phyloP scores from a whole-genome alignment of 2,888 invertebrate species.

The Synanthedon myopaeformis region DNA sequence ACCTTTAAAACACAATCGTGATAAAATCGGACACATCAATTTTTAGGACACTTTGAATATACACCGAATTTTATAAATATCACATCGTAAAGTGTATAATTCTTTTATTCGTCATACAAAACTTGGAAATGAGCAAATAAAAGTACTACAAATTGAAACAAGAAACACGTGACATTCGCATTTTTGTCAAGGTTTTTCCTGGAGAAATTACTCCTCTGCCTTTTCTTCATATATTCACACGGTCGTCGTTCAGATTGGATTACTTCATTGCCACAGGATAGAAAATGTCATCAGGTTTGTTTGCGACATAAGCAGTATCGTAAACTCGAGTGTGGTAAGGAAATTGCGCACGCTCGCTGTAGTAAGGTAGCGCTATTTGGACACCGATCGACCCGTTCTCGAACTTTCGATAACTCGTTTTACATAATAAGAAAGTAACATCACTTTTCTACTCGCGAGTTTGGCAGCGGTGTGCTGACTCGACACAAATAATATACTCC shows the following conservation, averaged over 20 bases:
- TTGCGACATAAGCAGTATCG: not conserved
- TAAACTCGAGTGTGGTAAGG: not conserved
- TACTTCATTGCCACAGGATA: not conserved
- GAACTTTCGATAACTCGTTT: conserved; percentile 17
- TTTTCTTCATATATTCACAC: conserved; percentile 2
- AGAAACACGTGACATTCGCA: too few relatives aligned
- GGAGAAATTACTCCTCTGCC: conserved; percentile 6
- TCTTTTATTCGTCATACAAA: too few relatives aligned
- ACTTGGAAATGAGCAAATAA: too few relatives aligned
- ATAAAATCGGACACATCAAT: too few relatives aligned
- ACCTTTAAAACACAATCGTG: too few relatives aligned
- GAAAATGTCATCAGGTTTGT: not conserved
- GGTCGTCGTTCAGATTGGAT: conserved; percentile 1
- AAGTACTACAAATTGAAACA: too few relatives aligned
- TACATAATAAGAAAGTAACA: conserved; percentile 15
- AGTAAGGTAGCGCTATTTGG: conserved; percentile 1
- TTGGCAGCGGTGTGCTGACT: not conserved
- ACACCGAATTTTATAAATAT: too few relatives aligned
- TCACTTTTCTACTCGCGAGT: conserved; percentile 2
- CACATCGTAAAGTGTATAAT: too few relatives aligned
- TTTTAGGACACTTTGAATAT: too few relatives aligned
- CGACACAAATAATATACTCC: not conserved
- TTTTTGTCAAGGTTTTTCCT: conserved; percentile 3
- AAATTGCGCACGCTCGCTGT: not conserved
- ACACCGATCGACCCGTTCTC: conserved; percentile 1